Base-by-base conservation (phyloP, 53 echinoderm and acorn worm genomes). In the Luidia sarsii region DNA sequence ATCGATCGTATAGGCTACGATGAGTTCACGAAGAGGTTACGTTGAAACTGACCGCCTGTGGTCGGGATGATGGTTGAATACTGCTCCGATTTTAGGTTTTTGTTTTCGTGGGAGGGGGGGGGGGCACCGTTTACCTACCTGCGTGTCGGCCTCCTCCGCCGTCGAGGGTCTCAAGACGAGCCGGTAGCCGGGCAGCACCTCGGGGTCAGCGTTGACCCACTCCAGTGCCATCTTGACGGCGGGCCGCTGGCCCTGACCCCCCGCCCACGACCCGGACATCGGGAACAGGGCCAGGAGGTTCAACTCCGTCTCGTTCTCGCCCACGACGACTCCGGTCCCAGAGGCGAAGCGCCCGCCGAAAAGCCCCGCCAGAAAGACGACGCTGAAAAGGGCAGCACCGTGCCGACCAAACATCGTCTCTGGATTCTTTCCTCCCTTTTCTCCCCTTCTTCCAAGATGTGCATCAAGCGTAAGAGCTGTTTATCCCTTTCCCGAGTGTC, bases 211-310 rank as follows among this genome's bases (percentile, higher is more conserved):
- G 28, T 91, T 91, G 22, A 91, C 91, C 27, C 88, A 81, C 13
- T 51, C 71, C 32, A 91, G 64, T 6, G 87, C 91, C 5, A 91
- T 62, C 55, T 84, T 65, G 30, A 88, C 80, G 0, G 91, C 91
- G 10, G 81, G 82, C 33, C 87, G 25, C 59, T 87, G 87, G 30
- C 91, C 91, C 29, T 88, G 84, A 15, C 91, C 91, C 22, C 91
- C 91, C 0, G 91, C 71, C 91, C 91, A 91, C 1, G 84, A 80
- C 39, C 91, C 91, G 1, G 87, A 83, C 91, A 91, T 91, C 50
- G 91, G 91, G 70, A 86, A 91, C 55, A 91, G 86, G 1, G 87
- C 80, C 38, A 91, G 53, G 25, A 91, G 56, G 56, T 91, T 80
- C 33, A 91, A 39, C 27, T 88, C 88, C 27, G 81, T 85, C 23